Evolutionary conservation across 2,888 invertebrate genomes (phyloP).

Genomic region (Sinelater perroti): DNA sequence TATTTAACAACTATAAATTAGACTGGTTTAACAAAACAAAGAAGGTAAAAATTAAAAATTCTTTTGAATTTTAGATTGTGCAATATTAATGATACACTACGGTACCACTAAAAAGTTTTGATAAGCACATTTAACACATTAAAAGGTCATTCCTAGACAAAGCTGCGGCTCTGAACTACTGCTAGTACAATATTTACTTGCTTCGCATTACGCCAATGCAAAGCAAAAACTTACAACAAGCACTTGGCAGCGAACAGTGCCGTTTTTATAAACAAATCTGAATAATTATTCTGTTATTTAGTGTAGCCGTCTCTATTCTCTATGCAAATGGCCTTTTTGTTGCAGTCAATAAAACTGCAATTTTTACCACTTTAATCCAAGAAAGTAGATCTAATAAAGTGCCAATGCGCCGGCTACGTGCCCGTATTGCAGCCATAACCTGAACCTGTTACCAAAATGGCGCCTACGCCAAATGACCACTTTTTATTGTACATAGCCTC

Average conservation of each 20-base stretch:
- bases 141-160: too few species aligned
- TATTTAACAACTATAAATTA: too few species aligned
- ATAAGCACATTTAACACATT: too few species aligned
- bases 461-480: constrained; percentile 38
- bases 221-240: constrained; percentile 6
- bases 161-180: too few species aligned
- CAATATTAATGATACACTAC: too few species aligned
- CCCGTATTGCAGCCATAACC: constrained; percentile 29
- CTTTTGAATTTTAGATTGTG: too few species aligned
- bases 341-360: constrained; percentile 9
- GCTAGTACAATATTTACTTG: neutral
- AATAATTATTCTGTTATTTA: constrained; percentile 20
- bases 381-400: constrained; percentile 32
- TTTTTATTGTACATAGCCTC: constrained; percentile 46
- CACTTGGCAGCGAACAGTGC: constrained; percentile 17
- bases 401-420: constrained; percentile 25
- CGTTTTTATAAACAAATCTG: constrained; percentile 21
- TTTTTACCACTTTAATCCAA: constrained; percentile 19
- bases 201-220: neutral
- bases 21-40: too few species aligned
- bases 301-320: constrained; percentile 7
- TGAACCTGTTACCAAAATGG: constrained; percentile 39
- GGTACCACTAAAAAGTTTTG: too few species aligned
- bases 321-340: constrained; percentile 9
- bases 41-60: too few species aligned